Evolutionary conservation across 2,888 invertebrate genomes (phyloP).

Genomic region (Agrochola lychnidis): DNA sequence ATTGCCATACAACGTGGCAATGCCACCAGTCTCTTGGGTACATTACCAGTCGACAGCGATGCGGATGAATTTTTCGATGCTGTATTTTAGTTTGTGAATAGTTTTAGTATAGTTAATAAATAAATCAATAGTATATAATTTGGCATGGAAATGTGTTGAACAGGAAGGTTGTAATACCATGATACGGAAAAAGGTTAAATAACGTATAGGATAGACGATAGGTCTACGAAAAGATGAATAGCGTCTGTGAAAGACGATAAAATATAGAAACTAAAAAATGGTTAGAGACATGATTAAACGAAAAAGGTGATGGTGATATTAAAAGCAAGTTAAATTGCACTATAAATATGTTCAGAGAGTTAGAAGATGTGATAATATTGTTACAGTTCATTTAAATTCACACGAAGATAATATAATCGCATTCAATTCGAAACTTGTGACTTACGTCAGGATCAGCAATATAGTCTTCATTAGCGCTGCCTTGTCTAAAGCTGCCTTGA

Average conservation of each 20-base stretch:
- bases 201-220: neutral
- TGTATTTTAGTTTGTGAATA: no score
- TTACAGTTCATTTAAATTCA: no score
- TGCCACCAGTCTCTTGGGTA: no score
- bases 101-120: no score
- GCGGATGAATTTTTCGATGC: no score
- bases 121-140: neutral
- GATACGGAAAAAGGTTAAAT: neutral
- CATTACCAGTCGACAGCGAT: no score
- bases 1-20: no score
- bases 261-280: neutral
- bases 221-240: neutral
- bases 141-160: neutral
- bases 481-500: slow-evolving; percentile 80
- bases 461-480: slow-evolving; percentile 76
- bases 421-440: slow-evolving; percentile 9
- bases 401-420: neutral
- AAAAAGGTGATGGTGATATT: neutral
- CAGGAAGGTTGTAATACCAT: neutral
- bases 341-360: neutral
- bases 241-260: neutral
- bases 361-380: neutral
- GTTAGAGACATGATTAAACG: no score
- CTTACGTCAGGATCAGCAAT: slow-evolving; percentile 80
- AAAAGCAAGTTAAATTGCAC: neutral